phyloP scores from a whole-genome alignment of 1,140 invertebrate species.

The Ridgeia piscesae region DNA sequence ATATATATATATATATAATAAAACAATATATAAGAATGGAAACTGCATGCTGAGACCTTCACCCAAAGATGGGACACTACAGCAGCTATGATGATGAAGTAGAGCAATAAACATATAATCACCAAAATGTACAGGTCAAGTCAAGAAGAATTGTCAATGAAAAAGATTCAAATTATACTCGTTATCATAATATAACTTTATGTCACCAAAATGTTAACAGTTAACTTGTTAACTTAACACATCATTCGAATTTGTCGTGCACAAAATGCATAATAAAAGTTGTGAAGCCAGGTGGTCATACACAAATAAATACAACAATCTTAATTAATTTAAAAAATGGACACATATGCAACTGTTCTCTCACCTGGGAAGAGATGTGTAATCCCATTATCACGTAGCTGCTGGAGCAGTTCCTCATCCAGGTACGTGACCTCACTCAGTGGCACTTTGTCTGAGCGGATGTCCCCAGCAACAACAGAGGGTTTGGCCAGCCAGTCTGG shows the following conservation, averaged over 20 bases:
- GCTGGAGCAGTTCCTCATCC: slow-evolving; percentile 66
- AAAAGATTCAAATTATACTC: too few species aligned
- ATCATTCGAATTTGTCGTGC: too few species aligned
- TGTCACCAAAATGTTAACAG: too few species aligned
- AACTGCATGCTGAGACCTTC: too few species aligned
- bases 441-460: neutral
- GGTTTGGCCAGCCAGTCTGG: slow-evolving; percentile 12
- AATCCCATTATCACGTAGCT: slow-evolving; percentile 73
- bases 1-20: too few species aligned
- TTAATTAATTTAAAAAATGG: slow-evolving; percentile 4
- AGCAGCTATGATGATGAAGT: too few species aligned
- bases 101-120: too few species aligned
- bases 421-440: slow-evolving; percentile 54
- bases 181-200: too few species aligned
- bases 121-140: neutral
- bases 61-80: too few species aligned
- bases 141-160: neutral
- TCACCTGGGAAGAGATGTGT: slow-evolving; percentile 72
- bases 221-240: too few species aligned
- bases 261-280: too few species aligned
- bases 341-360: neutral
- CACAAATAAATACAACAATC: neutral
- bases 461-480: neutral
- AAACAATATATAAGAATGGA: too few species aligned
- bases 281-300: neutral